Evolutionary conservation across 2,888 invertebrate species (phyloP), one percentile per base, ranked within the genome.

Genomic region (Pheosia gnoma): DNA sequence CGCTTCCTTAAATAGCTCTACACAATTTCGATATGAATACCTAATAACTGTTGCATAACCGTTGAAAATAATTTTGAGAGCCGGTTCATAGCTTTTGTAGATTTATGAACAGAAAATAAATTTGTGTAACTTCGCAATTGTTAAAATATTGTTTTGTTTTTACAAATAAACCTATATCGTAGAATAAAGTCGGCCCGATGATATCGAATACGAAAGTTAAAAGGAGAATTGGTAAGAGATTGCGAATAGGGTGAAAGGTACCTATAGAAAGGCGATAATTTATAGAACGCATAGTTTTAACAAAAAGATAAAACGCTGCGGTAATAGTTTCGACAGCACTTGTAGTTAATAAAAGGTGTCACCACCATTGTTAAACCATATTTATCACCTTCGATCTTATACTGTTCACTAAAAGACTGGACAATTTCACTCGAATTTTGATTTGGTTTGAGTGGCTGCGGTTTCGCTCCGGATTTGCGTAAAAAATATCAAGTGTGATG

Each of bases 181-280:
- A 36, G 49, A 47, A 61, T 65, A 52, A 62, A 63, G 39, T 62
- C 49, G 10, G 10, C 3, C 11, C 59, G 64, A 66, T 68, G 55
- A 8, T 62, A 67, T 66, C 60, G 53, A 59, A 58, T 59, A 57
- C 64, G 60, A 72, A 68, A 71, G 61, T 68, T 68, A 72, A 74
- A 72, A 70, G 65, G 64, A 73, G 71, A 64, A 67, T n/a, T 51
- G 59, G 57, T 51, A 45, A 25, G 55, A 54, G 57, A 66, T 63
- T 38, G 57, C 63, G 64, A 67, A 70, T 74, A 66, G 67, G 68
- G 80, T 79, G 82, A 85, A 84, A 83, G 83, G 79, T 67, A 47
- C n/a, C n/a, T 11, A 68, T 77, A 73, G 79, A 77, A 80, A 82
- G 80, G 69, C 62, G 67, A 66, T 61, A 59, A 70, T 68, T 71